Evolutionary conservation across 2,797 vertebrate species (phyloP).

Genomic region (Heterohyrax brucei): DNA sequence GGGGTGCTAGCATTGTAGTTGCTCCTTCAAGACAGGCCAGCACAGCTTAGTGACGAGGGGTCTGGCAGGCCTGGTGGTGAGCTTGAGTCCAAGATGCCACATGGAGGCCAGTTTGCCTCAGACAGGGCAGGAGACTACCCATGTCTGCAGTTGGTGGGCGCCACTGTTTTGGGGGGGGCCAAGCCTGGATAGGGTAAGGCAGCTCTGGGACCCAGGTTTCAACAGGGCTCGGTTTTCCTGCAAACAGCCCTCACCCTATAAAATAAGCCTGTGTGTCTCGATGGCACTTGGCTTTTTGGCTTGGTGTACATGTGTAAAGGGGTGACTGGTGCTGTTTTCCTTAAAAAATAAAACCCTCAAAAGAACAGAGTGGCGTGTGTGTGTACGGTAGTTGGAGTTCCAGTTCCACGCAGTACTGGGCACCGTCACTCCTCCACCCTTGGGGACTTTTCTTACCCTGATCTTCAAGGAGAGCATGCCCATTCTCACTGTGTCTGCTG

Average conservation of each 20-base stretch:
- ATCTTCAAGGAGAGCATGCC: background rate
- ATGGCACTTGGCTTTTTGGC: too few species aligned
- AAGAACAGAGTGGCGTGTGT: background rate
- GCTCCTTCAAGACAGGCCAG: background rate
- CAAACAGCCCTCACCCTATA: slow-evolving; percentile 61
- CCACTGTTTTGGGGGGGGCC: background rate
- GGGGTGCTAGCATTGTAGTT: background rate
- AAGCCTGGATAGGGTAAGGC: background rate
- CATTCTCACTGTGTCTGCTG: background rate
- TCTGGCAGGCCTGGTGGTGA: background rate
- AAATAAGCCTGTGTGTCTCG: slow-evolving; percentile 52
- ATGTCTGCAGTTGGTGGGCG: background rate
- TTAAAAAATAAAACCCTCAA: background rate
- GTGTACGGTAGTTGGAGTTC: background rate
- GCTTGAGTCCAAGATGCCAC: background rate
- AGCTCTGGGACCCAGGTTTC: slow-evolving; percentile 46
- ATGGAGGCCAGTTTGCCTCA: too few species aligned
- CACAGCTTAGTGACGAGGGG: background rate
- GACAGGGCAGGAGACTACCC: background rate
- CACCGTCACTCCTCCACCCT: background rate
- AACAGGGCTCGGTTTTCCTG: slow-evolving; percentile 66
- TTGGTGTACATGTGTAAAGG: background rate
- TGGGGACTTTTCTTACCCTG: background rate
- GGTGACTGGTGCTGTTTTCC: slow-evolving; percentile 17
- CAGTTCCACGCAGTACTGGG: background rate